Evolutionary conservation across 1,140 invertebrate genomes (phyloP).

Genomic region (Apis dorsata): DNA sequence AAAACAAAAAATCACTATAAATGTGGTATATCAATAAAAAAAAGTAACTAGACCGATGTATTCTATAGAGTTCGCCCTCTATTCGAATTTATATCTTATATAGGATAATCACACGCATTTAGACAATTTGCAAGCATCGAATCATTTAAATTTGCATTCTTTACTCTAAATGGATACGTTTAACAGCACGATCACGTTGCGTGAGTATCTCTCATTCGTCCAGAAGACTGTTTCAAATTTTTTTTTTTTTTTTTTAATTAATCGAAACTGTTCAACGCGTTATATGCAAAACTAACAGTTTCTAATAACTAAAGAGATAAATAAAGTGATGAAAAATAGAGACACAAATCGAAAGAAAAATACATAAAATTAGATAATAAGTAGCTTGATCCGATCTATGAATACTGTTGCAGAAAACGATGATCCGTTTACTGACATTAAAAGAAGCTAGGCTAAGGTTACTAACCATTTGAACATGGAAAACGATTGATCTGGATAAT

Average conservation of each 20-base stretch:
- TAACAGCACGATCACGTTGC: background rate
- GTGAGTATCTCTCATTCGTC: background rate
- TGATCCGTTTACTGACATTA: background rate
- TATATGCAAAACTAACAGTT: background rate
- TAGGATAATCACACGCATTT: background rate
- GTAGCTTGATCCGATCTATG: background rate
- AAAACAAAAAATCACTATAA: background rate
- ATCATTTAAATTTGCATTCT: background rate
- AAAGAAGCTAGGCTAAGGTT: background rate
- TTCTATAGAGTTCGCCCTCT: background rate
- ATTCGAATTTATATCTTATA: background rate
- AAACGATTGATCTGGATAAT: slow-evolving; percentile 1
- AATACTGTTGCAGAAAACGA: background rate
- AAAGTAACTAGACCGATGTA: background rate
- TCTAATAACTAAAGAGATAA: too few species aligned
- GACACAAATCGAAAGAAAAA: background rate
- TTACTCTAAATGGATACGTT: background rate
- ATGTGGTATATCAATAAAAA: too few species aligned
- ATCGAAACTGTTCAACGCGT: background rate
- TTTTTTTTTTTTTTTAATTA: background rate
- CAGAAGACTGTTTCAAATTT: background rate
- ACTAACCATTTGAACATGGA: background rate
- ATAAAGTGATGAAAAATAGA: background rate
- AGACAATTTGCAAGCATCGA: background rate
- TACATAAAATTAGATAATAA: background rate